Base-by-base conservation (phyloP, 2,113 vertebrate species). In the Trogon surrucura region DNA sequence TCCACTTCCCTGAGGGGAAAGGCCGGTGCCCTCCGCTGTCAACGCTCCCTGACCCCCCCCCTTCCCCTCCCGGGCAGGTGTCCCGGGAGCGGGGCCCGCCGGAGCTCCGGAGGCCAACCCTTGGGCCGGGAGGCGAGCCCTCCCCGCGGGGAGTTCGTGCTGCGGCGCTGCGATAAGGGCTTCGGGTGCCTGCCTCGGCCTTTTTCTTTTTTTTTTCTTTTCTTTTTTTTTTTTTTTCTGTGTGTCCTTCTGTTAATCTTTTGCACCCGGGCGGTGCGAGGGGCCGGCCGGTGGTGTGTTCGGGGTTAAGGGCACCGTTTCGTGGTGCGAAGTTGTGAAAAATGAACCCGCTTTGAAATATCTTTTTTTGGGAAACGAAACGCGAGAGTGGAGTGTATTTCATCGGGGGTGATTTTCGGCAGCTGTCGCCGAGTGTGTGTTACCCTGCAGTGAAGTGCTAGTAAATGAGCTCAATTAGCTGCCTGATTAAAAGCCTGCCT, bases 151-250 rank as follows among this genome's bases (percentile, higher is more conserved):
- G 6, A 54, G 71, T 16, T 36, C 18, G 62, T 27, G 65, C 71
- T 88, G 91, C 72, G 5, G 58, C n/a, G 58, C 51, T 7, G 72
- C 47, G 79, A 92, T 88, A 92, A 88, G 58, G 64, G 47, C 41
- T 54, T 18, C 54, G 65, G 38, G 29, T 10, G 65, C 16, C 58
- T 36, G 66, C 66, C 16, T 34, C 12, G 58, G 45, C 20, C 65
- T 47, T 21, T 23, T 22, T 10, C 3, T 3, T 64, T 19, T 22
- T n/a, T 25, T 32, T 22, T 9, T 41, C 56, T 67, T 11, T 64
- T 19, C 27, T n/a, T 25, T 32, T 22, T 9, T 41, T 73, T 67
- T 11, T 20, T 57, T 34, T 41, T n/a, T 7, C 29, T 6, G 45
- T 65, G 41, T 41, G 41, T 20, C 29, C 26, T 45, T 29, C 14